phyloP scores from a whole-genome alignment of 2,113 vertebrate genomes.

The Rhynchopsitta pachyrhyncha region DNA sequence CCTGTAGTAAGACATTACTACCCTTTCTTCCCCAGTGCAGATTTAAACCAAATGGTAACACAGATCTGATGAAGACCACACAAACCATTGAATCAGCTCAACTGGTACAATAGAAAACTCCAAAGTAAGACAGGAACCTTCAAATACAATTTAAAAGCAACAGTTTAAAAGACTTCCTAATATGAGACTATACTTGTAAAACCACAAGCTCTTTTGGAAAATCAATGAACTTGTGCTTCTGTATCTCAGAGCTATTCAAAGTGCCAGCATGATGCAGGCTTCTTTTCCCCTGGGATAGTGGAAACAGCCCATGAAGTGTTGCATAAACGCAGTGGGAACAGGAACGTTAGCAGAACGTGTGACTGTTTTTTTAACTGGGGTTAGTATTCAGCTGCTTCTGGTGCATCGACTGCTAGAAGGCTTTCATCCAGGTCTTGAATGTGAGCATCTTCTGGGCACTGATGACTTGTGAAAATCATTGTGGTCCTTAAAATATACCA shows the following conservation, averaged over 20 bases:
- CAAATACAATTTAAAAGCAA: not conserved
- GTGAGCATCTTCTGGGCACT: not conserved
- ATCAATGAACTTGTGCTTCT: not conserved
- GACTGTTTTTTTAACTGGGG: not conserved
- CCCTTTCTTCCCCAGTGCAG: not conserved
- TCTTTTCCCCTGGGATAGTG: not conserved
- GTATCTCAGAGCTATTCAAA: not conserved
- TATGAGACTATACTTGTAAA: not conserved
- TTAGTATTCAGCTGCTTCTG: not conserved
- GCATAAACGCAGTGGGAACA: not conserved
- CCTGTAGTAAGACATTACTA: not conserved
- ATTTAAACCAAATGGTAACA: not conserved
- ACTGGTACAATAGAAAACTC: not conserved
- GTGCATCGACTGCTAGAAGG: not conserved
- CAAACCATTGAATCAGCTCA: not conserved
- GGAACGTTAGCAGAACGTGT: not conserved
- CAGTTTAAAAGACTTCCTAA: not conserved
- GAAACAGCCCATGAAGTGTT: not conserved
- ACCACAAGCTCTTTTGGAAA: not conserved
- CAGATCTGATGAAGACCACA: not conserved
- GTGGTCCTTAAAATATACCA: not conserved
- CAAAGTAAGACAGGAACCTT: not conserved
- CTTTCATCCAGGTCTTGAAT: not conserved
- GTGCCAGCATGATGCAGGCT: not conserved
- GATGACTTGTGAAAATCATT: not conserved